These are phyloP conservation scores for Coenonympha arcania DNA, from an alignment of 2,888 invertebrate genomes.

Conservation along the genomic window DNA sequence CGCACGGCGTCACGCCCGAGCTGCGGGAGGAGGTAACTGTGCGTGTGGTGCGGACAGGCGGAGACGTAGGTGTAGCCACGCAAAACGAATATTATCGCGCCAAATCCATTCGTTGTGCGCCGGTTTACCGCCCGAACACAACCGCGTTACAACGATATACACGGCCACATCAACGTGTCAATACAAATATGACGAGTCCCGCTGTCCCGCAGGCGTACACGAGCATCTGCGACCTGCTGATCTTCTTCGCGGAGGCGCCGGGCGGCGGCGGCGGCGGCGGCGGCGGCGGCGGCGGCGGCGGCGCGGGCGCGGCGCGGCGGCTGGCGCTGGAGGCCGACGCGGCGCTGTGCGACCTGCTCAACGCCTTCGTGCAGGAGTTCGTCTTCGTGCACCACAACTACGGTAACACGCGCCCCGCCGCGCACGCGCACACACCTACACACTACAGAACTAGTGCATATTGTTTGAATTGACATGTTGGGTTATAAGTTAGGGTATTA, in stretches of 20 bases:
- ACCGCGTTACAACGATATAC: too few relatives aligned
- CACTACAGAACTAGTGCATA: too few relatives aligned
- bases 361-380: slow-evolving; percentile 92
- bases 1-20: slow-evolving; percentile 47
- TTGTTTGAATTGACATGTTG: too few relatives aligned
- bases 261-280: slow-evolving; percentile 35
- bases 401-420: slow-evolving; percentile 64
- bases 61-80: too few relatives aligned
- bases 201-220: slow-evolving; percentile 91
- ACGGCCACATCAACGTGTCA: too few relatives aligned
- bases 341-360: slow-evolving; percentile 85
- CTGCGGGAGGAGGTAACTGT: slow-evolving; percentile 86
- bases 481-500: too few relatives aligned
- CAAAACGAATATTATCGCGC: too few relatives aligned
- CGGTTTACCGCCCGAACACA: too few relatives aligned
- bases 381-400: slow-evolving; percentile 95
- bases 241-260: slow-evolving; percentile 87
- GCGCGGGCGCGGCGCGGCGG: slow-evolving; percentile 54
- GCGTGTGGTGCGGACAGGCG: too few relatives aligned
- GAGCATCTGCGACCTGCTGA: slow-evolving; percentile 94
- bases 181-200: too few relatives aligned
- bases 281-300: slow-evolving; percentile 58
- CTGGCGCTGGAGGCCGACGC: slow-evolving; percentile 88
- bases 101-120: too few relatives aligned
- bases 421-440: too few relatives aligned